Conservation (phyloP, 1,140 invertebrate genomes). For the Zaprionus inermis region DNA sequence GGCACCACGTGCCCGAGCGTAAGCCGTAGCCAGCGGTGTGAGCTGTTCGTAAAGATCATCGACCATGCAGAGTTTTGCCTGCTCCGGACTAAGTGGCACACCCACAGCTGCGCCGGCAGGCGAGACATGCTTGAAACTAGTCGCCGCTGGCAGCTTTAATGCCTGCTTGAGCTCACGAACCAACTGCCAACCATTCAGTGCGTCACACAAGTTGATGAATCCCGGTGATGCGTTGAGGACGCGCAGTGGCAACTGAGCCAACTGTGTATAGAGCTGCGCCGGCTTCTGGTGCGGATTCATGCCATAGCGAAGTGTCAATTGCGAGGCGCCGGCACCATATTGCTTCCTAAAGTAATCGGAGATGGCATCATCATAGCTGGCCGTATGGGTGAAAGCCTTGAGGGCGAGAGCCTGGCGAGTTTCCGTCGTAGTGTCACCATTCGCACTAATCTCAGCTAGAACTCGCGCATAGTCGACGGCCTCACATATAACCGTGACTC, state of each 20-base stretch:
- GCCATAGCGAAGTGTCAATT: slow-evolving; percentile 94
- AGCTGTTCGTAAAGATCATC: slow-evolving; percentile 91
- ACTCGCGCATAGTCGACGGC: slow-evolving; percentile 94
- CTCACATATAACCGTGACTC: slow-evolving; percentile 98
- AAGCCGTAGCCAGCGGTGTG: slow-evolving; percentile 96
- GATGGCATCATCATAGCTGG: slow-evolving; percentile 97
- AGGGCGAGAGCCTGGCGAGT: slow-evolving; percentile 92
- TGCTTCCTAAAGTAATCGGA: slow-evolving; percentile 97
- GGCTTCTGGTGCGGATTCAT: slow-evolving; percentile 99
- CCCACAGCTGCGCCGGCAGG: slow-evolving; percentile 98
- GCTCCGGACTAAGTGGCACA: slow-evolving; percentile 88
- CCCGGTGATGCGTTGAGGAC: slow-evolving; percentile 96
- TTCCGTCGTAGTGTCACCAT: slow-evolving; percentile 87
- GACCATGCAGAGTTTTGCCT: slow-evolving; percentile 96
- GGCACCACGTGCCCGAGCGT: slow-evolving; percentile 97
- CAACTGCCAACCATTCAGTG: slow-evolving; percentile 98
- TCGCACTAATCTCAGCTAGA: slow-evolving; percentile 89
- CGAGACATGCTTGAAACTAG: slow-evolving; percentile 99
- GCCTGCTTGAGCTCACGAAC: slow-evolving; percentile 94
- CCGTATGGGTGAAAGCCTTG: slow-evolving; percentile 98
- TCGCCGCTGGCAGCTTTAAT: slow-evolving; percentile 94
- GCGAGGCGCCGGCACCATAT: slow-evolving; percentile 91
- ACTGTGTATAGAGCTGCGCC: slow-evolving; percentile 95
- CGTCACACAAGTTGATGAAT: slow-evolving; percentile 99
- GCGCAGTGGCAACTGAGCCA: slow-evolving; percentile 92